These are phyloP conservation scores for Rhinoraja longicauda DNA, from an alignment of 2,797 vertebrate genomes.

Conservation along the genomic window DNA sequence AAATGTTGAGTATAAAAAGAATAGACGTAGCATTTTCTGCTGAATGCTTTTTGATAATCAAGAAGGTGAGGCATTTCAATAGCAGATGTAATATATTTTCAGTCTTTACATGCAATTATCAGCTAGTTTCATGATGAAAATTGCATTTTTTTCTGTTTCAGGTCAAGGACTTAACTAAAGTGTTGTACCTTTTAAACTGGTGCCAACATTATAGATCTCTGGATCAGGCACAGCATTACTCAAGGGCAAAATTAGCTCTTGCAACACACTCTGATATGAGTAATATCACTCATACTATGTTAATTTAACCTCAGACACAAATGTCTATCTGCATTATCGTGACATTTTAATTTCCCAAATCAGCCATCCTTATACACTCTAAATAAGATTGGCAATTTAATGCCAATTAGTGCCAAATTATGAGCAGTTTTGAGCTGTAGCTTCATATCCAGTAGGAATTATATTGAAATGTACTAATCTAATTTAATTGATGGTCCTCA, in stretches of 20 bases:
- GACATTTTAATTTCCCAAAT: conserved; percentile 22
- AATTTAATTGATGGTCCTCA: background rate
- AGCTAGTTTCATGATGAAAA: background rate
- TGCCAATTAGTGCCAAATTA: conserved; percentile 31
- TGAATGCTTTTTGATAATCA: background rate
- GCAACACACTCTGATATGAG: background rate
- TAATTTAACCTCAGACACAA: background rate
- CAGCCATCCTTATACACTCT: conserved; percentile 19
- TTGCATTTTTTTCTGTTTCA: background rate
- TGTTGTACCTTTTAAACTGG: background rate
- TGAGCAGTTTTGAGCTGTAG: conserved; percentile 6
- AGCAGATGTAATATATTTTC: background rate
- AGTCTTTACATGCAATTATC: background rate
- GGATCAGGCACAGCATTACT: background rate
- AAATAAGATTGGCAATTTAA: conserved; percentile 26
- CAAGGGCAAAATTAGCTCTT: background rate
- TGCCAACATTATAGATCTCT: background rate
- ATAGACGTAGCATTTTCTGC: background rate
- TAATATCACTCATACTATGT: background rate
- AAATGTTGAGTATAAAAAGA: no score
- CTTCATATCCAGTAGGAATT: background rate
- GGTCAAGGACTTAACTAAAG: background rate
- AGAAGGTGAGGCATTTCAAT: background rate
- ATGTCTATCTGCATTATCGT: background rate
- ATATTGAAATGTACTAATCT: conserved; percentile 17